Evolutionary conservation across 2,888 invertebrate genomes (phyloP).

Genomic region (Lathronympha strigana): DNA sequence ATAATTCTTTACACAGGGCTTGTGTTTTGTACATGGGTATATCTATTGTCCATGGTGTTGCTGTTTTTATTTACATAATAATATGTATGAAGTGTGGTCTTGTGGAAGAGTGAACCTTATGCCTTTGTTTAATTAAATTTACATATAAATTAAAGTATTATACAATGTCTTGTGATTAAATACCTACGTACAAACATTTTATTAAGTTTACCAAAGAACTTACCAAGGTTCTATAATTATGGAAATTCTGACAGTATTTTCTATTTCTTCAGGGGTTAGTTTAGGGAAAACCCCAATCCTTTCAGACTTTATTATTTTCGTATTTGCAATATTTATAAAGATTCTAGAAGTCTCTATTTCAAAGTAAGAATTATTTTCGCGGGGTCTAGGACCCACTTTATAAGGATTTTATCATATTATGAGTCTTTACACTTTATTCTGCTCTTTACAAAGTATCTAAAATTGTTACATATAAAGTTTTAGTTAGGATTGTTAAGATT

Average conservation of each 20-base stretch:
- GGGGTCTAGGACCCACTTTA: conserved; percentile 1
- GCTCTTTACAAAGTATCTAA: background rate
- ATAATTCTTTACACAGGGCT: conserved; percentile 13
- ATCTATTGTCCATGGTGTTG: conserved; percentile 28
- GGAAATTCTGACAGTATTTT: conserved; percentile 26
- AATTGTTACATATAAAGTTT: background rate
- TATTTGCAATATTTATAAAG: background rate
- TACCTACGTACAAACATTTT: conserved; percentile 32
- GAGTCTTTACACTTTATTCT: conserved; percentile 5
- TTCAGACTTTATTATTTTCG: background rate
- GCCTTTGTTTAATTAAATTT: conserved; percentile 32
- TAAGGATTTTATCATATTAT: conserved; percentile 13
- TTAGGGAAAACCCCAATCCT: conserved; percentile 1
- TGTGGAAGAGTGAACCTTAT: conserved; percentile 23
- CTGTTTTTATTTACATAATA: conserved; percentile 30
- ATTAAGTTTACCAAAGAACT: conserved; percentile 26
- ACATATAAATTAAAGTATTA: conserved; percentile 28
- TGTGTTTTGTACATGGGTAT: conserved; percentile 26
- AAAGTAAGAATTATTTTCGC: background rate
- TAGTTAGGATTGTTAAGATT: conserved; percentile 20
- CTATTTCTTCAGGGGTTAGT: conserved; percentile 15
- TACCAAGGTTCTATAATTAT: conserved; percentile 7
- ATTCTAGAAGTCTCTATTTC: background rate
- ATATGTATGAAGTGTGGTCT: conserved; percentile 19
- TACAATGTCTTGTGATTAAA: conserved; percentile 32